Evolutionary conservation across 2,888 invertebrate genomes (phyloP), one percentile per base, ranked within the genome.

Genomic region (Mylabris sibirica): DNA sequence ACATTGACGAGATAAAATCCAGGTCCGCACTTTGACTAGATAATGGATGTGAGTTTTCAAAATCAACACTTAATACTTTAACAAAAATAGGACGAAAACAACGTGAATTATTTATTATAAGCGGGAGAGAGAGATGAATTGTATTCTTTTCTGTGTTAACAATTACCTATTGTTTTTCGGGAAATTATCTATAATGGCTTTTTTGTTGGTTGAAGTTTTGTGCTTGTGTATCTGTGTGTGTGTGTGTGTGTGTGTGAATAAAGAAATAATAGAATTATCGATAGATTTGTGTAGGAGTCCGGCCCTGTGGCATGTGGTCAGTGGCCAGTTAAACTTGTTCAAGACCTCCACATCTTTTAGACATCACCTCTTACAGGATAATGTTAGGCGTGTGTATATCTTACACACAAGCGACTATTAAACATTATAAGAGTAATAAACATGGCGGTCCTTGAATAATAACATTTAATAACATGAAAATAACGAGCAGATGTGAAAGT

Each of bases 401-500:
- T 72, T 71, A 67, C 66, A 72, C 69, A 70, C 65, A 66, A 44
- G n/a, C 67, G 67, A 66, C 75, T 75, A 75, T 76, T 74, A 75
- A 72, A 70, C 63, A 73, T 75, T 71, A 73, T 72, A 71, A 59
- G 66, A 73, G 73, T 77, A 75, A 76, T 75, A 76, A 76, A 76
- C 73, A 72, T 75, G 70, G 75, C 75, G 72, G 74, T 71, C 74
- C 71, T 77, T 78, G 78, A 78, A 78, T 78, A 78, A 78, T 78
- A 76, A 77, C 76, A 69, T 71, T 72, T 78, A 77, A 77, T 77
- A 75, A 77, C 74, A 70, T 70, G 75, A 74, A 49, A 76, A 77
- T 76, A 76, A 78, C 75, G 75, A 77, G 76, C 75, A 74, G 76
- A 76, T 76, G 79, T 77, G 79, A 79, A 79, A 78, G 78, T 76